These are phyloP conservation scores for Gari tellinella DNA, from an alignment of 2,888 invertebrate genomes.

Conservation along the genomic window DNA sequence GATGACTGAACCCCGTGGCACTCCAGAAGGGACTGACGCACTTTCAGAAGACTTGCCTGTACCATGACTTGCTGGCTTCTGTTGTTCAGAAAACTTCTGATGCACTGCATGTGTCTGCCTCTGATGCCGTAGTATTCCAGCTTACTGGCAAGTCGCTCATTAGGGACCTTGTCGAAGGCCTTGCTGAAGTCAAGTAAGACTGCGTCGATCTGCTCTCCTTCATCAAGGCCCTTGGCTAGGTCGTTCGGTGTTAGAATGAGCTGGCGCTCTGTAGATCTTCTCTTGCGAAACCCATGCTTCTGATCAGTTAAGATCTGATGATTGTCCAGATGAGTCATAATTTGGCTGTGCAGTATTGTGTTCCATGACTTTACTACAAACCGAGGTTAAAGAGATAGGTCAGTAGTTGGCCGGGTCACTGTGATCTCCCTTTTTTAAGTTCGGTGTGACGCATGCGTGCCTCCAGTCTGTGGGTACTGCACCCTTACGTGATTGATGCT, in stretches of 20 bases:
- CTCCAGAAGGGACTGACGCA: constrained; percentile 43
- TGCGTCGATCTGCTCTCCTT: constrained; percentile 38
- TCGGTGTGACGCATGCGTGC: too few species aligned
- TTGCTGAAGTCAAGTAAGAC: constrained; percentile 55
- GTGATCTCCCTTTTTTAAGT: too few species aligned
- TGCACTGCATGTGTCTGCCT: neutral
- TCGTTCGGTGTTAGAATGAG: constrained; percentile 40
- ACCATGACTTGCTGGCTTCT: constrained; percentile 29
- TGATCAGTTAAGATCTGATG: too few species aligned
- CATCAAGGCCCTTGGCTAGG: constrained; percentile 21
- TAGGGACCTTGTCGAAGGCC: constrained; percentile 46
- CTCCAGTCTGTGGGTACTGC: too few species aligned
- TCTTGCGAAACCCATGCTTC: too few species aligned
- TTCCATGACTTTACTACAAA: too few species aligned
- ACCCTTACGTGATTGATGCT: too few species aligned
- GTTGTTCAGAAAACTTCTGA: constrained; percentile 9
- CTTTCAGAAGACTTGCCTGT: neutral
- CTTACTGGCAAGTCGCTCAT: constrained; percentile 16
- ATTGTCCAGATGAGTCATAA: too few species aligned
- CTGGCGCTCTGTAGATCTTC: too few species aligned
- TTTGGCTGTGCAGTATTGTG: too few species aligned
- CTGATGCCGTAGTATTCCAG: constrained; percentile 4
- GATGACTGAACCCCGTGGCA: constrained; percentile 54
- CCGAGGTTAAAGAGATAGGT: too few species aligned
- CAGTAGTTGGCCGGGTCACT: too few species aligned